A percentile compares a stretch with the other conserved stretches of the same genome.
phyloP scores from a whole-genome alignment of 1,140 invertebrate genomes.

The Trinorchestia longiramus region DNA sequence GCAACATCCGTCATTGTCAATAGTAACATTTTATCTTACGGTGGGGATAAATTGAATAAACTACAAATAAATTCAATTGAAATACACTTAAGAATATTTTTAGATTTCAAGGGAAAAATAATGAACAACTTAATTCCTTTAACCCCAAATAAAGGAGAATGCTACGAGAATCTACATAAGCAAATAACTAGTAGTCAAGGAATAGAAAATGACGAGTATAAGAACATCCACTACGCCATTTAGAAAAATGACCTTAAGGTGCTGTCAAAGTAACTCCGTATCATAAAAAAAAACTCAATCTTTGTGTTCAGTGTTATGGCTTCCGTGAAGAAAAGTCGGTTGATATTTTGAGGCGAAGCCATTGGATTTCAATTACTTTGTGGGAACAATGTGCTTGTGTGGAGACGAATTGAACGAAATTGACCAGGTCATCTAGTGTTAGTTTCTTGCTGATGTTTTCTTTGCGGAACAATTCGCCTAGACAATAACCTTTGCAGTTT shows the following conservation, averaged over 20 bases:
- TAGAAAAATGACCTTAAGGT: not conserved
- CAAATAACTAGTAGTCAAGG: too few species aligned
- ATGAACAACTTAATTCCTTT: too few species aligned
- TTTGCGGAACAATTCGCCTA: not conserved
- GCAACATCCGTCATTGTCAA: not conserved
- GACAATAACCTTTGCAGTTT: not conserved
- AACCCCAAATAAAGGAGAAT: too few species aligned
- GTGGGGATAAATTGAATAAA: not conserved
- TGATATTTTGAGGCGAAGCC: not conserved
- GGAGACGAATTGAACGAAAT: not conserved
- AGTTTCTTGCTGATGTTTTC: not conserved
- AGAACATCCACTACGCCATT: too few species aligned
- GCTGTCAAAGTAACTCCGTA: not conserved
- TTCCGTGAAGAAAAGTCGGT: not conserved
- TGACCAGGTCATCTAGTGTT: not conserved
- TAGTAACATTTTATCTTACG: not conserved
- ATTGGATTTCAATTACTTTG: not conserved
- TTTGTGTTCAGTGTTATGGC: not conserved
- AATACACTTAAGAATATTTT: too few species aligned
- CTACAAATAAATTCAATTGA: not conserved
- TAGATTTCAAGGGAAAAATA: too few species aligned
- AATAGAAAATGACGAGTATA: too few species aligned
- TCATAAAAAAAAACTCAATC: not conserved
- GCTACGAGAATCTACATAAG: too few species aligned
- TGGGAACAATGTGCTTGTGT: not conserved